Base-by-base conservation (phyloP, 53 echinoderm and acorn worm species). In the Zoroaster sp. region DNA sequence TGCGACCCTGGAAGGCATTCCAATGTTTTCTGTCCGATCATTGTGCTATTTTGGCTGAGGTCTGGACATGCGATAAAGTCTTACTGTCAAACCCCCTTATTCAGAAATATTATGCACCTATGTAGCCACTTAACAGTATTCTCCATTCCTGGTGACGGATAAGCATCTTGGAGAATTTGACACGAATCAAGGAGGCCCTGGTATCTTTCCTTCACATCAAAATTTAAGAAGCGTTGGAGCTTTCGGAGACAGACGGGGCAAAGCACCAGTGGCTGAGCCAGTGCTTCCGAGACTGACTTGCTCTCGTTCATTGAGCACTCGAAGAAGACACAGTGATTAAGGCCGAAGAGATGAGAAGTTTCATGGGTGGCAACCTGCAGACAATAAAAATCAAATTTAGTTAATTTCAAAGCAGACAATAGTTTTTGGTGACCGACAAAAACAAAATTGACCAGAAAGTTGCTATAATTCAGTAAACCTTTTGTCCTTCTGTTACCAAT, bases 251-350 rank as follows among this genome's bases (percentile, higher is more conserved):
- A 97, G 54, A 97, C 83, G 5, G 97, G 97, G 67, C 97, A 97
- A 17, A 97, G 95, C 49, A 92, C 78, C 9, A 97, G 78, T 5
- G 97, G 97, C 59, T 97, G 97, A 5, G 71, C 35, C 36, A 95
- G 68, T 6, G 97, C 97, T 69, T 95, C 89, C 5, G 75, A 42
- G 13, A 93, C 89, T 0, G 97, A 95, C 4, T 69, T 87, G 74
- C 97, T 97, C 75, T 90, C 95, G 75, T 97, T 97, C 97, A 97
- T 97, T 9, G 97, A 88, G 87, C 97, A 97, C 20, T 77, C 74
- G 72, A 97, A 97, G 94, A 95, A 97, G 55, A 95, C 91, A 68
- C 97, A 97, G 78, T 97, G 97, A 21, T 90, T 83, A 30, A 97
- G 74, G 20, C 97, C 94, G 89, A 97, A 95, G 23, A 97, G 83